Conservation (phyloP, 2,888 invertebrate species). For the Oxyteleia sp. region DNA sequence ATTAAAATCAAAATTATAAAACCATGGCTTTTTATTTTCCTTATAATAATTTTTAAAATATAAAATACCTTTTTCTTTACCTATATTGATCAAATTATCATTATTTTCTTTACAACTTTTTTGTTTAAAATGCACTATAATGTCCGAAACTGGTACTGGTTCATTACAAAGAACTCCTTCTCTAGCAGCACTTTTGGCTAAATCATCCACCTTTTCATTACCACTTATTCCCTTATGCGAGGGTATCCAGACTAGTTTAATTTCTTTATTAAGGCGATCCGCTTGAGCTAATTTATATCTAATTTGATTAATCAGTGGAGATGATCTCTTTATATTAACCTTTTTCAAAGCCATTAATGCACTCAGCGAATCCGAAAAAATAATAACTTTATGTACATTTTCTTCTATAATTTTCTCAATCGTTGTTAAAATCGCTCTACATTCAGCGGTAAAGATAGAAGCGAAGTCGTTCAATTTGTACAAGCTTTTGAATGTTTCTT, state of each 20-base stretch:
- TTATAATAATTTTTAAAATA: conserved; percentile 16
- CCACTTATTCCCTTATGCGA: not conserved
- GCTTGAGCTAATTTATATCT: not conserved
- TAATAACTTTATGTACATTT: not conserved
- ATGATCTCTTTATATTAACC: not conserved
- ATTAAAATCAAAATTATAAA: conserved; percentile 2
- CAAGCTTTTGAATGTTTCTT: not conserved
- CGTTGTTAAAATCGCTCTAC: not conserved
- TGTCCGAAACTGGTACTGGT: conserved; percentile 3
- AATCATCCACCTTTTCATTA: conserved; percentile 6
- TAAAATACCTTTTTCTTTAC: not conserved
- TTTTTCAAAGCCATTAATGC: not conserved
- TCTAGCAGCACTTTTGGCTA: not conserved
- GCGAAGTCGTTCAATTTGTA: conserved; percentile 3
- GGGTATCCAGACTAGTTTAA: conserved; percentile 9
- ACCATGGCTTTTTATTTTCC: not conserved
- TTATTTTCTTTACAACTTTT: conserved; percentile 6
- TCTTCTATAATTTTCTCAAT: not conserved
- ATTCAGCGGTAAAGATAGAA: conserved; percentile 18
- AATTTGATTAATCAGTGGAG: not conserved
- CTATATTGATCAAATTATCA: not conserved
- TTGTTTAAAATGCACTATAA: not conserved
- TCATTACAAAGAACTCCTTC: not conserved
- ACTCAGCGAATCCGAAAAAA: conserved; percentile 12
- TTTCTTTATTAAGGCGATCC: not conserved